A percentile compares a stretch with the other conserved stretches of the same genome.
Evolutionary conservation across 2,888 invertebrate genomes (phyloP).

Genomic region (Noctua fimbriata): DNA sequence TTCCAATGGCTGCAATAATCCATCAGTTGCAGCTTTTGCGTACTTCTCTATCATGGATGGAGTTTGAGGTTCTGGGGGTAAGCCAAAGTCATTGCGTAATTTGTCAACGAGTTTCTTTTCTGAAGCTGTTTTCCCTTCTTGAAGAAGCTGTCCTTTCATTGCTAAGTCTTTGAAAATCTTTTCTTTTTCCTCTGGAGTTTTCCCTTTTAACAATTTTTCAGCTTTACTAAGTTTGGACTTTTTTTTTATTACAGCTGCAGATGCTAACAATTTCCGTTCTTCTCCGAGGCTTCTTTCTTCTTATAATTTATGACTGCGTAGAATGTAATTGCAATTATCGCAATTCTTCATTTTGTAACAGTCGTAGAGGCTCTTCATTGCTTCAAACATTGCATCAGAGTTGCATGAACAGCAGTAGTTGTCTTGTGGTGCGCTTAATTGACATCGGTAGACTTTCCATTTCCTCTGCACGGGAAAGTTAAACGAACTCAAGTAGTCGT

Average conservation of each 20-base stretch:
- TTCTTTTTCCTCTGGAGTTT: background rate
- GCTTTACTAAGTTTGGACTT: conserved; percentile 35
- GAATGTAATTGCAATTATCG: conserved; percentile 80
- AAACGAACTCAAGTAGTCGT: conserved; percentile 32
- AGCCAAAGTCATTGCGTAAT: background rate
- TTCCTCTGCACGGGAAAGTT: conserved; percentile 36
- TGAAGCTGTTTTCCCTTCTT: conserved; percentile 6
- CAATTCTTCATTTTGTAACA: conserved; percentile 84
- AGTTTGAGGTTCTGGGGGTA: conserved; percentile 4
- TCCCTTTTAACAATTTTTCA: conserved; percentile 28
- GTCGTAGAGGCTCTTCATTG: conserved; percentile 85
- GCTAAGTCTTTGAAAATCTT: conserved; percentile 2
- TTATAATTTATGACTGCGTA: conserved; percentile 76
- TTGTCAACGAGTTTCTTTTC: conserved; percentile 7
- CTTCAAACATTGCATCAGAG: conserved; percentile 84
- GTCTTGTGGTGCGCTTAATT: conserved; percentile 74
- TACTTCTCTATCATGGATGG: background rate
- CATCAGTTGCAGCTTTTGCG: background rate
- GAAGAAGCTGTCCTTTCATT: conserved; percentile 13
- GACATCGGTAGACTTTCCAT: conserved; percentile 65
- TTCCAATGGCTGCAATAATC: conserved; percentile 11
- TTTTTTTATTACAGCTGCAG: conserved; percentile 32
- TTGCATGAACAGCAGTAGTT: conserved; percentile 73
- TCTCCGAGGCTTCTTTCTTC: conserved; percentile 46
- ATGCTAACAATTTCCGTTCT: conserved; percentile 32